These are phyloP conservation scores for Struthidea cinerea DNA, from an alignment of 2,113 vertebrate genomes.

Conservation along the genomic window DNA sequence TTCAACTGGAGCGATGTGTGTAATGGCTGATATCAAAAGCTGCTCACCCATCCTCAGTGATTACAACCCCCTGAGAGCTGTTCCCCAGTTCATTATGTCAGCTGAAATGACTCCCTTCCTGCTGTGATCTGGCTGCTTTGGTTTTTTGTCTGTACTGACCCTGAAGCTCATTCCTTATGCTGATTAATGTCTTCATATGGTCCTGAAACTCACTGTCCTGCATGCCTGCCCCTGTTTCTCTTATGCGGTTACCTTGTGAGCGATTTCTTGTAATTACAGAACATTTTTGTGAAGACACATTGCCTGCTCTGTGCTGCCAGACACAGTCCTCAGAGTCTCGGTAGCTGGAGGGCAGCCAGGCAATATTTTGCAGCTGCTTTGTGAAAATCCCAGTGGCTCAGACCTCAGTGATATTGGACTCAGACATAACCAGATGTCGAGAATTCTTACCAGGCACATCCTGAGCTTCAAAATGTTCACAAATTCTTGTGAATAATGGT, in stretches of 20 bases:
- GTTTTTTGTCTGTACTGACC: not conserved
- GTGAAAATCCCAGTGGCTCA: not conserved
- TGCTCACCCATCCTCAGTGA: not conserved
- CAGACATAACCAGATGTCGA: not conserved
- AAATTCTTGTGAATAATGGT: not conserved
- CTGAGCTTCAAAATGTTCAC: not conserved
- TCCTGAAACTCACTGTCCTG: not conserved
- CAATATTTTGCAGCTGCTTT: constrained; percentile 21
- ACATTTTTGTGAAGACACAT: not conserved
- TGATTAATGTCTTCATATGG: not conserved
- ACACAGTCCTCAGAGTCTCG: not conserved
- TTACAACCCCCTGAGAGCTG: not conserved
- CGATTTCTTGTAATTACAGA: not conserved
- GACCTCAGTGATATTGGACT: not conserved
- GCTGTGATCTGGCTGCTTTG: not conserved
- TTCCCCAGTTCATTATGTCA: not conserved
- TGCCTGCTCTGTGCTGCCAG: not conserved
- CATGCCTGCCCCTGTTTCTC: not conserved
- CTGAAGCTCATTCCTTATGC: not conserved
- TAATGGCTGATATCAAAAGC: not conserved
- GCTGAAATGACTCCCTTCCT: not conserved
- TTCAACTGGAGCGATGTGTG: not conserved
- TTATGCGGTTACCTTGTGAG: not conserved
- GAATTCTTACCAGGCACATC: not conserved
- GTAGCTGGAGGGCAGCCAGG: constrained; percentile 32